Base-by-base conservation (phyloP, 2,888 invertebrate genomes). In the Holacanthella duospinosa region DNA sequence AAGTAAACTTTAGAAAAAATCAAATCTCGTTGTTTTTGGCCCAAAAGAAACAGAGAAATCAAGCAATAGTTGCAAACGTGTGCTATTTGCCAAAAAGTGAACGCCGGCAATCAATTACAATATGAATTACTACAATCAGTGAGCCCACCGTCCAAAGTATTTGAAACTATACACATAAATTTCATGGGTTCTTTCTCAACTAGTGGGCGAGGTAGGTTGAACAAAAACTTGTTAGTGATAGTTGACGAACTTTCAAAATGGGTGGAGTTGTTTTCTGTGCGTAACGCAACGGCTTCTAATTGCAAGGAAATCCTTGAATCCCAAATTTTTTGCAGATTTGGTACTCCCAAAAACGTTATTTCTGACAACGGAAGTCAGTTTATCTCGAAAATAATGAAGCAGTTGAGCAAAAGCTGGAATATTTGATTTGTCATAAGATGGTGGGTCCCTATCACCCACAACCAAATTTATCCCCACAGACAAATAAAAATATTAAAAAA, bases 401-500 rank as follows among this genome's bases (percentile, higher is more conserved):
- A 53, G 3, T 43, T 66, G 21, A 66, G 68, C 26, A 28, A 55
- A 26, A 36, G 59, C n/a, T n/a, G n/a, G n/a, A n/a, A n/a, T n/a
- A n/a, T n/a, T n/a, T n/a, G n/a, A n/a, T 70, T 4, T 27, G 59
- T 2, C 66, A 67, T 43, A 27, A 48, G n/a, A n/a, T n/a, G n/a
- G n/a, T n/a, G n/a, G n/a, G n/a, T n/a, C n/a, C n/a, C n/a, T n/a
- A n/a, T n/a, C n/a, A n/a, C n/a, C n/a, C n/a, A n/a, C n/a, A n/a
- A n/a, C n/a, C n/a, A n/a, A n/a, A n/a, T n/a, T n/a, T 48, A 6
- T 29, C 64, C 2, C 67, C 68, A 55, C 43, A 65, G n/a, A 59
- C 58, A 0, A 70, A 66, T 25, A n/a, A n/a, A n/a, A 61, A 66
- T 2, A 16, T 70, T 19, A 60, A 62, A 28, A 44, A 29, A 0